A percentile compares a stretch with the other conserved stretches of the same genome.
Evolutionary conservation across 1,140 invertebrate genomes (phyloP).

Genomic region (Sycophaga agraensis): DNA sequence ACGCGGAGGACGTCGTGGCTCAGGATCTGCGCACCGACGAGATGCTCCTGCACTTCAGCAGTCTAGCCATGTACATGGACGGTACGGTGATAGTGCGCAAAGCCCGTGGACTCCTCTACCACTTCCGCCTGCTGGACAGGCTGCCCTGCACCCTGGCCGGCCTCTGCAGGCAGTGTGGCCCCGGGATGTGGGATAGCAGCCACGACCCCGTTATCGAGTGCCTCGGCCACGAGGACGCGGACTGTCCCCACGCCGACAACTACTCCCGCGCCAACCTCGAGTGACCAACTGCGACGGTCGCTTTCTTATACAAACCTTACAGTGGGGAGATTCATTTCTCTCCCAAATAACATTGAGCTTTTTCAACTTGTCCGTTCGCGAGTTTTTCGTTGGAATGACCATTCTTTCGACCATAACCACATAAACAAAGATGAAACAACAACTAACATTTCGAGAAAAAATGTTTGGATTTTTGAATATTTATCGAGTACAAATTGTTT

Average conservation of each 20-base stretch:
- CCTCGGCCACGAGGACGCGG: slow-evolving; percentile 53
- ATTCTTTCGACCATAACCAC: too few species aligned
- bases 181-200: slow-evolving; percentile 91
- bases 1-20: slow-evolving; percentile 88
- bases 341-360: too few species aligned
- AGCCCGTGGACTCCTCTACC: slow-evolving; percentile 85
- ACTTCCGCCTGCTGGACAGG: slow-evolving; percentile 80
- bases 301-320: too few species aligned
- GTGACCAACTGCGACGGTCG: not conserved
- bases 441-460: too few species aligned
- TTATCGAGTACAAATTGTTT: too few species aligned
- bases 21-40: slow-evolving; percentile 89
- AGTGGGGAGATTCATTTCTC: too few species aligned
- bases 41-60: slow-evolving; percentile 92
- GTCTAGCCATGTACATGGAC: slow-evolving; percentile 95
- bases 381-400: too few species aligned
- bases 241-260: slow-evolving; percentile 52
- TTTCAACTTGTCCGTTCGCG: too few species aligned
- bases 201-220: slow-evolving; percentile 78
- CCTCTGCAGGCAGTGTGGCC: slow-evolving; percentile 83
- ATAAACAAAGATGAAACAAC: too few species aligned
- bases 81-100: slow-evolving; percentile 86
- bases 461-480: too few species aligned
- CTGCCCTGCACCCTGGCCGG: slow-evolving; percentile 87
- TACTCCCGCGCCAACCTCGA: slow-evolving; percentile 29